Evolutionary conservation across 2,113 vertebrate species (phyloP).

Genomic region (Progne subis): DNA sequence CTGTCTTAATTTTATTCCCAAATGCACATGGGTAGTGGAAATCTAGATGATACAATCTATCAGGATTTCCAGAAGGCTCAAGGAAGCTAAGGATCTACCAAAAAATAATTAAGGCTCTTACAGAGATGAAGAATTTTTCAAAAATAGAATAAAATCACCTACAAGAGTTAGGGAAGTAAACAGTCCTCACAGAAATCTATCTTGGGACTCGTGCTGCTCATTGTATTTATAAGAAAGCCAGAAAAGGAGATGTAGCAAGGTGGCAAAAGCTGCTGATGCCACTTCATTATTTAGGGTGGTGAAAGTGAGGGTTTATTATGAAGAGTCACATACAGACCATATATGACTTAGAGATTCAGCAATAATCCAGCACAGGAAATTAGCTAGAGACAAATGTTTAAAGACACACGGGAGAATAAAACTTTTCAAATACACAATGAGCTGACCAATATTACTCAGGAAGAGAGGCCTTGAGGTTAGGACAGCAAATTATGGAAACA

Average conservation of each 20-base stretch:
- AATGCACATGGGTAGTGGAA: neutral
- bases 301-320: neutral
- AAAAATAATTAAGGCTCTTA: neutral
- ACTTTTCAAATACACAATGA: neutral
- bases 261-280: neutral
- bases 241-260: neutral
- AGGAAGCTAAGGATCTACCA: neutral
- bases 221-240: neutral
- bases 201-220: fast-evolving
- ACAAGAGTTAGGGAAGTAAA: neutral
- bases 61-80: neutral
- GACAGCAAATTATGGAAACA: neutral
- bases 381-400: neutral
- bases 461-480: neutral
- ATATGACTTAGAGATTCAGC: neutral
- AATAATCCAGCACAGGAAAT: slow-evolving; percentile 5
- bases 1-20: neutral
- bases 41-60: neutral
- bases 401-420: slow-evolving; percentile 6
- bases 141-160: neutral
- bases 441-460: neutral
- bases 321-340: neutral
- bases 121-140: neutral
- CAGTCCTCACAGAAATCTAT: neutral
- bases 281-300: neutral